phyloP scores from a whole-genome alignment of 2,888 invertebrate species.

The Eupithecia vulgata region DNA sequence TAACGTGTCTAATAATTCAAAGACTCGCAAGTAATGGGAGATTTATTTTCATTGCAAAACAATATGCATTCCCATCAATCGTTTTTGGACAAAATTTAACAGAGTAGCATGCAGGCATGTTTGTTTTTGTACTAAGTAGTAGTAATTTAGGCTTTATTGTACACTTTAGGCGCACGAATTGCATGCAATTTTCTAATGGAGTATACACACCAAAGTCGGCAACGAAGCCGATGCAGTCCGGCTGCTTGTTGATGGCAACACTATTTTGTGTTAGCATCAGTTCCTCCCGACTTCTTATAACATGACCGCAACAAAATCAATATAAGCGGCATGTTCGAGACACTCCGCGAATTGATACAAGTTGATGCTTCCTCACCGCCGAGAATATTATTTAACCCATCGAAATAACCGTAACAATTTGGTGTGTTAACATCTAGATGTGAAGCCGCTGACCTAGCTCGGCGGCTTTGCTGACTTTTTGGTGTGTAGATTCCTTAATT shows the following conservation, averaged over 20 bases:
- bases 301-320: background rate
- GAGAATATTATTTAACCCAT: background rate
- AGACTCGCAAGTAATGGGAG: background rate
- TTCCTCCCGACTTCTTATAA: conserved; percentile 1
- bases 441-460: background rate
- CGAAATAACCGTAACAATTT: background rate
- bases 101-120: background rate
- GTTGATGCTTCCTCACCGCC: background rate
- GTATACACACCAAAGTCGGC: background rate
- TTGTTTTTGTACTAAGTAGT: background rate
- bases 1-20: background rate
- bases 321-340: background rate
- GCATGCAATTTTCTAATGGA: background rate
- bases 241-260: background rate
- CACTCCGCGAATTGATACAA: background rate
- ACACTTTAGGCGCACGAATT: background rate
- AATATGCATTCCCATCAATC: background rate
- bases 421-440: background rate
- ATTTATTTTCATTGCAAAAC: background rate
- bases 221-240: background rate
- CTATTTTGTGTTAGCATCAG: background rate
- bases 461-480: background rate
- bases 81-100: background rate
- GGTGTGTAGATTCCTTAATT: background rate
- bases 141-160: background rate